These are phyloP conservation scores for Brachyhypopomus gauderio DNA, from an alignment of 2,113 vertebrate species.

Conservation along the genomic window DNA sequence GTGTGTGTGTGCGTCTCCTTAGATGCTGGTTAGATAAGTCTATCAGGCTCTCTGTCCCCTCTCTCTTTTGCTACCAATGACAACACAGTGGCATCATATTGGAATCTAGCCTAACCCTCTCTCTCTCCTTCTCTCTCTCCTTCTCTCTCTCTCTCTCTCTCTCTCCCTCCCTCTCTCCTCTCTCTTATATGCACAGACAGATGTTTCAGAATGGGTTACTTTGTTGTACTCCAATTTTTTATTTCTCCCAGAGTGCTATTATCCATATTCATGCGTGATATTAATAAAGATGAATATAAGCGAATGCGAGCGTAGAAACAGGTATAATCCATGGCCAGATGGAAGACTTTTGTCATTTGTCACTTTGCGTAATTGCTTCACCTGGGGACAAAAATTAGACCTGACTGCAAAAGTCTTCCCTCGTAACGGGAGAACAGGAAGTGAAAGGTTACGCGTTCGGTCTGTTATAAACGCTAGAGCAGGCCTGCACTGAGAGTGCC, in stretches of 20 bases:
- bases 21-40: constrained; percentile 12
- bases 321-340: constrained; percentile 11
- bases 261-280: constrained; percentile 46
- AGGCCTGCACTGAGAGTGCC: neutral
- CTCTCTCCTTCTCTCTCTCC: neutral
- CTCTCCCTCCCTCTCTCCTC: neutral
- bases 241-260: constrained; percentile 43
- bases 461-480: neutral
- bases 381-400: neutral
- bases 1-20: neutral
- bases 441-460: neutral
- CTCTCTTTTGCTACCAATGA: constrained; percentile 2
- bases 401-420: constrained; percentile 2
- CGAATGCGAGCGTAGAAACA: neutral
- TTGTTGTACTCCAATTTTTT: constrained; percentile 27
- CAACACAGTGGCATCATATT: neutral
- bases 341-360: constrained; percentile 14
- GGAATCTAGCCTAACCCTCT: too few relatives aligned
- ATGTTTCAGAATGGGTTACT: constrained; percentile 22
- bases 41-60: constrained; percentile 9
- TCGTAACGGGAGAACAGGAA: neutral
- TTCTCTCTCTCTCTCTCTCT: neutral
- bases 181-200: constrained; percentile 15
- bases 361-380: constrained; percentile 16
- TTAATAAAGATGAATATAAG: constrained; percentile 44